Conservation (phyloP, 2,113 vertebrate genomes). For the Monopterus albus region DNA sequence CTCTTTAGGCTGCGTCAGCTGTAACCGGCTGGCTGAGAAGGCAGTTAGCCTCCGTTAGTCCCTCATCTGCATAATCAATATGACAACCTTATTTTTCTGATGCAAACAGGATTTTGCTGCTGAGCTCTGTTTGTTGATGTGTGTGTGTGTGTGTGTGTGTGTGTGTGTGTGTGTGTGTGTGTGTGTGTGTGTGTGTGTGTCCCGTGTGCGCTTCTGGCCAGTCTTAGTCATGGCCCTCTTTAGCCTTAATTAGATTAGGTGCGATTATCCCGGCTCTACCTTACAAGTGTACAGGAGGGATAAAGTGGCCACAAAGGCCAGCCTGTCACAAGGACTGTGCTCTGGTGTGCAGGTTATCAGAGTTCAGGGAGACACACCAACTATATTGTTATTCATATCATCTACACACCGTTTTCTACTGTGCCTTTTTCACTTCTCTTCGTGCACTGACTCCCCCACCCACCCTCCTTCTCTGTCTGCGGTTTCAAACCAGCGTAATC, state of each 20-base stretch:
- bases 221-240: slow-evolving; percentile 98
- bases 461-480: slow-evolving; percentile 20
- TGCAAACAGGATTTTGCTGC: slow-evolving; percentile 97
- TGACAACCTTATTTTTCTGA: slow-evolving; percentile 99
- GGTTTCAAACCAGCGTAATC: slow-evolving; percentile 73
- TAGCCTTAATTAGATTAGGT: slow-evolving; percentile 98
- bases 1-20: slow-evolving; percentile 90
- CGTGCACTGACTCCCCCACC: slow-evolving; percentile 3
- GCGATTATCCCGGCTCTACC: slow-evolving; percentile 98
- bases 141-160: slow-evolving; percentile 50
- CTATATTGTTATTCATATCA: slow-evolving; percentile 82
- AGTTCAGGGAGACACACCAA: slow-evolving; percentile 69
- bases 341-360: slow-evolving; percentile 77
- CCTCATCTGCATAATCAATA: slow-evolving; percentile 99
- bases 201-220: slow-evolving; percentile 83
- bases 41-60: slow-evolving; percentile 85
- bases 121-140: slow-evolving; percentile 86
- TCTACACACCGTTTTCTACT: slow-evolving; percentile 62
- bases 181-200: slow-evolving; percentile 28
- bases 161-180: slow-evolving; percentile 40
- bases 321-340: slow-evolving; percentile 85
- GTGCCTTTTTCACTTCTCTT: slow-evolving; percentile 66
- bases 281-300: slow-evolving; percentile 98
- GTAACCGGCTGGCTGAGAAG: slow-evolving; percentile 87
- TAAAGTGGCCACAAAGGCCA: slow-evolving; percentile 96